These are phyloP conservation scores for Holothuria scabra DNA, from an alignment of 53 echinoderm and acorn worm species.

Conservation along the genomic window DNA sequence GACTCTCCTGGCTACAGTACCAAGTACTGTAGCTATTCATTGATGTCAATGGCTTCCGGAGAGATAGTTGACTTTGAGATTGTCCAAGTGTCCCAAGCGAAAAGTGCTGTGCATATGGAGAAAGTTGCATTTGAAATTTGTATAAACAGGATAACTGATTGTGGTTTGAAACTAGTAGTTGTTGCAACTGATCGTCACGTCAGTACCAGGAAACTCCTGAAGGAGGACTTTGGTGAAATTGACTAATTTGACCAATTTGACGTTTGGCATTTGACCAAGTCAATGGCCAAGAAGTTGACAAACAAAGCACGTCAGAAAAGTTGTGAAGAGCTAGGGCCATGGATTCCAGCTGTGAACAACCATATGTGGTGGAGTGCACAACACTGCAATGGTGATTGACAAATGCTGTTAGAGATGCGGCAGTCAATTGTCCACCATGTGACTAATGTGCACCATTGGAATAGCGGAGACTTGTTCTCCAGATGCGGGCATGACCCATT, in stretches of 20 bases:
- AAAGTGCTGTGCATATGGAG: slow-evolving; percentile 44
- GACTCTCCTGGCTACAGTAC: slow-evolving; percentile 57
- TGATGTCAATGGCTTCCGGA: slow-evolving; percentile 33
- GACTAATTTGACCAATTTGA: slow-evolving; percentile 11
- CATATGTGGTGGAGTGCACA: slow-evolving; percentile 62
- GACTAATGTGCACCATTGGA: slow-evolving; percentile 50
- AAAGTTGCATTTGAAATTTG: slow-evolving; percentile 27
- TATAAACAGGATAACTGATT: not conserved
- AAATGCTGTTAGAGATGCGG: slow-evolving; percentile 53
- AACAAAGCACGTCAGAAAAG: slow-evolving; percentile 20
- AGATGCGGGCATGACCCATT: slow-evolving; percentile 39
- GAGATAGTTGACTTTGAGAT: slow-evolving; percentile 40
- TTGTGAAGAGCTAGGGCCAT: slow-evolving; percentile 26
- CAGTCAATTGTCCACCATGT: slow-evolving; percentile 54
- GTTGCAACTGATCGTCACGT: slow-evolving; percentile 54
- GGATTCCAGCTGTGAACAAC: slow-evolving; percentile 44
- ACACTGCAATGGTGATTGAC: slow-evolving; percentile 45
- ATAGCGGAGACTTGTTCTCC: slow-evolving; percentile 23
- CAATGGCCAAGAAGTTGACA: slow-evolving; percentile 33
- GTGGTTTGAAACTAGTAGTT: not conserved
- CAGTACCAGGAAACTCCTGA: slow-evolving; percentile 7
- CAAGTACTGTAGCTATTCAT: slow-evolving; percentile 51
- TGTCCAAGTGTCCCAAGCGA: slow-evolving; percentile 45
- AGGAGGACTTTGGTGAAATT: slow-evolving; percentile 19
- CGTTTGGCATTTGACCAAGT: slow-evolving; percentile 52